A percentile compares a stretch with the other conserved stretches of the same genome.
phyloP scores from a whole-genome alignment of 2,113 vertebrate species.

The Actenoides lindsayi region DNA sequence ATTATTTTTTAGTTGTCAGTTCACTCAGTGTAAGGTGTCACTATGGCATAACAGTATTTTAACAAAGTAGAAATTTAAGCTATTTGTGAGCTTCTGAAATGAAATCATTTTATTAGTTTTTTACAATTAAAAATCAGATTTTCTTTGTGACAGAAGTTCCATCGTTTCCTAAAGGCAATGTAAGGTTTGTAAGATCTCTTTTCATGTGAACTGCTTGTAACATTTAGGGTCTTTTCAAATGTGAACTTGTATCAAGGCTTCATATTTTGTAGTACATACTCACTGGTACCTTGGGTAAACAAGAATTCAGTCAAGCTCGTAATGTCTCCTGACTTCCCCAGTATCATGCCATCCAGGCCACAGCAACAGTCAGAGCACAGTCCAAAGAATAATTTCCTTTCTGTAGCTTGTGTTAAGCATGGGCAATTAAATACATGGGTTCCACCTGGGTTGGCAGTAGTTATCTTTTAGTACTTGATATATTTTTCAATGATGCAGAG shows the following conservation, averaged over 20 bases:
- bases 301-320: neutral
- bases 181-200: neutral
- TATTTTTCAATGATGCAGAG: neutral
- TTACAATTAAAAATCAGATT: neutral
- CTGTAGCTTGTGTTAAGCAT: neutral
- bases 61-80: neutral
- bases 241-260: neutral
- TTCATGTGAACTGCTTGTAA: neutral
- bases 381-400: neutral
- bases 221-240: neutral
- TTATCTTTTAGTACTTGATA: neutral
- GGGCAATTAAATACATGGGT: neutral
- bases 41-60: neutral
- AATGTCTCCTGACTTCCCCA: neutral
- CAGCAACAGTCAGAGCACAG: neutral
- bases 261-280: neutral
- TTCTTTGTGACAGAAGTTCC: neutral
- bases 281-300: neutral
- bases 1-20: neutral
- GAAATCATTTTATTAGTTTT: neutral
- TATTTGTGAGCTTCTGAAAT: neutral
- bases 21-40: neutral
- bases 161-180: neutral
- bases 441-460: neutral
- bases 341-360: neutral